phyloP scores from a whole-genome alignment of 2,113 vertebrate genomes.

The Alexandromys fortis region DNA sequence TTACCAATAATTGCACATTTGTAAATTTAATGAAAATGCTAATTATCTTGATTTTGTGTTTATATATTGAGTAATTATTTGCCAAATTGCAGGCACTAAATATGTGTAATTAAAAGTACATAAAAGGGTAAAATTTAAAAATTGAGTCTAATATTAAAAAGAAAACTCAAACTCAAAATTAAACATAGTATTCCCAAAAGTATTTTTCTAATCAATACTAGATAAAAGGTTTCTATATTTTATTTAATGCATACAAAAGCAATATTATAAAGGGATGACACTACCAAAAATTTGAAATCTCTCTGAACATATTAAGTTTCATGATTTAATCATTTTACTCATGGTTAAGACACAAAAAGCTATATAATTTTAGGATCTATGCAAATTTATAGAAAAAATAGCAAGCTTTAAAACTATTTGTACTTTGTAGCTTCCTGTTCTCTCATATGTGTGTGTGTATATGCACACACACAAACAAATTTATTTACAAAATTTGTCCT shows the following conservation, averaged over 20 bases:
- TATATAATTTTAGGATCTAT: background rate
- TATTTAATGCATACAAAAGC: background rate
- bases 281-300: background rate
- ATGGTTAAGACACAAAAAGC: background rate
- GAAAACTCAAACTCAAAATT: background rate
- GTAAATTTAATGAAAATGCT: background rate
- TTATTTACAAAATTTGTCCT: background rate
- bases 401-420: background rate
- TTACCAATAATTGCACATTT: background rate
- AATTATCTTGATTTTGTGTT: background rate
- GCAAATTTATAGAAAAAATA: background rate
- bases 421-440: background rate
- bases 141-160: background rate
- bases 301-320: background rate
- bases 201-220: background rate
- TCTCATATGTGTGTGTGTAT: background rate
- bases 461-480: too few species aligned
- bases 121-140: background rate
- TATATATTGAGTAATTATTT: background rate
- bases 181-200: background rate
- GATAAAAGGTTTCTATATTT: background rate
- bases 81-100: background rate
- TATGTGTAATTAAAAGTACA: background rate
- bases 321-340: background rate
- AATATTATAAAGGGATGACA: background rate